These are phyloP conservation scores for Chloroceryle inda DNA, from an alignment of 2,797 vertebrate genomes.

Conservation along the genomic window DNA sequence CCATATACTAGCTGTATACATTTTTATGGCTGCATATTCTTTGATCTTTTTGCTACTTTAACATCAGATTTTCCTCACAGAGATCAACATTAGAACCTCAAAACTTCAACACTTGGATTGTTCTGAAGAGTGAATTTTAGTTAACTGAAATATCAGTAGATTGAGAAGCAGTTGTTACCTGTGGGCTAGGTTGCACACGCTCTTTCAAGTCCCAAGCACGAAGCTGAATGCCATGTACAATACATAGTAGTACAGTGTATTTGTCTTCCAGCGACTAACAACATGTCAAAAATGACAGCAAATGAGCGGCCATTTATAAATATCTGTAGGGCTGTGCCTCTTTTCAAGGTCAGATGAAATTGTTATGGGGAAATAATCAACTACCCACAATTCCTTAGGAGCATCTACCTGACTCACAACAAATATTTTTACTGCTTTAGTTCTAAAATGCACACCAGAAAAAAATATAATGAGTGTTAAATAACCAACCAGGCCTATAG, in stretches of 20 bases:
- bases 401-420: background rate
- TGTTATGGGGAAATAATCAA: background rate
- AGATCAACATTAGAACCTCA: background rate
- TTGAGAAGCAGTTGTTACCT: background rate
- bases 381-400: background rate
- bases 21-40: background rate
- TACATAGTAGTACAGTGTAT: background rate
- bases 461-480: background rate
- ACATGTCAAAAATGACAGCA: background rate
- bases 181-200: background rate
- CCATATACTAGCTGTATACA: background rate
- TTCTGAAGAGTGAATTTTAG: background rate
- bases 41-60: background rate
- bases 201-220: background rate
- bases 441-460: background rate
- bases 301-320: background rate
- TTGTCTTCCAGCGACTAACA: background rate
- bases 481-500: background rate
- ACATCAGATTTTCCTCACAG: background rate
- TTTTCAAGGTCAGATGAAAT: conserved; percentile 16
- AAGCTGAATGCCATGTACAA: background rate
- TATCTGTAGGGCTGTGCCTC: background rate
- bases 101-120: background rate
- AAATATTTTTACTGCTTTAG: background rate
- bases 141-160: background rate